A percentile compares a stretch with the other conserved stretches of the same genome.
Evolutionary conservation across 2,888 invertebrate genomes (phyloP).

Genomic region (Augiades crinisus): DNA sequence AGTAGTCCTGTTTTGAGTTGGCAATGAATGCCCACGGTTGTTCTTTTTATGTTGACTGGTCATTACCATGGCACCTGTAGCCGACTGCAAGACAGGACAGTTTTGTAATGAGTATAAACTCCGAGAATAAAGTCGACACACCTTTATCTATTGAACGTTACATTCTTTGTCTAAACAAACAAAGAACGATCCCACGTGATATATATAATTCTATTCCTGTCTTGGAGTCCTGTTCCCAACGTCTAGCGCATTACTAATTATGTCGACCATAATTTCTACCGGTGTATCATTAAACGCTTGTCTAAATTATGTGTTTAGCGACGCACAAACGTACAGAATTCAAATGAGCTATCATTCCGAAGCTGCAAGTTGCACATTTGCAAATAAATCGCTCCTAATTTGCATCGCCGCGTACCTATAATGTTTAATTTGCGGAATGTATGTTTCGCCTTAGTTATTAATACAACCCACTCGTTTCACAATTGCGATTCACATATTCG

Average conservation of each 20-base stretch:
- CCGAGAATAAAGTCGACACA: too few relatives aligned
- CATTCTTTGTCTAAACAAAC: conserved; percentile 22
- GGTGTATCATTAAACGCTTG: conserved; percentile 20
- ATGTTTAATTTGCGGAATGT: conserved; percentile 6
- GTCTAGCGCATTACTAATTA: conserved; percentile 21
- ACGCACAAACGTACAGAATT: conserved; percentile 15
- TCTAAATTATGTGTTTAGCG: conserved; percentile 24
- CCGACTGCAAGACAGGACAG: too few relatives aligned
- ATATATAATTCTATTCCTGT: conserved; percentile 14
- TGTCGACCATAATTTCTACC: conserved; percentile 21
- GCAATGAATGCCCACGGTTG: too few relatives aligned
- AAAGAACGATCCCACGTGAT: conserved; percentile 8
- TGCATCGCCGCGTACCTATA: conserved; percentile 14
- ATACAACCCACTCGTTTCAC: background rate
- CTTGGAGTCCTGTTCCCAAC: conserved; percentile 12
- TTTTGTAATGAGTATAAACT: too few relatives aligned
- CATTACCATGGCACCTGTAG: too few relatives aligned
- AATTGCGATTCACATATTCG: too few relatives aligned
- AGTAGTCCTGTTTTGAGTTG: too few relatives aligned
- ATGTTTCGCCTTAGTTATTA: background rate
- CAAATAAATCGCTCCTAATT: conserved; percentile 23
- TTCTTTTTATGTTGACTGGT: too few relatives aligned
- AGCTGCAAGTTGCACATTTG: conserved; percentile 13
- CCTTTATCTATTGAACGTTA: too few relatives aligned
- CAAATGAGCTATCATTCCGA: conserved; percentile 14